Conservation (phyloP, 2,797 vertebrate species). For the Novumbra hubbsi region DNA sequence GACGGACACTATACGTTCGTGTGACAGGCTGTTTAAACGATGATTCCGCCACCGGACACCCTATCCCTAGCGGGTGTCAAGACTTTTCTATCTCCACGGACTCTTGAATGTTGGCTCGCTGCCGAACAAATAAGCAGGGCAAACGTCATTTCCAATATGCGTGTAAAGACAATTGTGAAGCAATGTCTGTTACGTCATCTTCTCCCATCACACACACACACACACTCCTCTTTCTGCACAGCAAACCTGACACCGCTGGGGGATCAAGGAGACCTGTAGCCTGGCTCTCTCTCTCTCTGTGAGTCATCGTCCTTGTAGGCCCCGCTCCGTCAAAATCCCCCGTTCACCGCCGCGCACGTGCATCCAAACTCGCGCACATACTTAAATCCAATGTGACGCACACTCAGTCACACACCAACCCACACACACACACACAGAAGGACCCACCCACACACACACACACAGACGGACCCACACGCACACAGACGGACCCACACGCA, state of each 20-base stretch:
- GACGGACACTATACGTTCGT: background rate
- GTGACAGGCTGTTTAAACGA: background rate
- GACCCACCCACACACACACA: background rate
- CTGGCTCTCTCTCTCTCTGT: constrained; percentile 25
- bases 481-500: background rate
- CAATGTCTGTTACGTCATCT: background rate
- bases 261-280: constrained; percentile 38
- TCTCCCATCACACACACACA: background rate
- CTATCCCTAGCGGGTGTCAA: background rate
- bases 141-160: background rate
- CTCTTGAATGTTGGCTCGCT: background rate
- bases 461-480: background rate
- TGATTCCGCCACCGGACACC: background rate
- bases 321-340: constrained; percentile 29
- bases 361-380: background rate
- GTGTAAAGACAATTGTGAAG: background rate
- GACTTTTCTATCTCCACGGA: background rate
- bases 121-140: background rate
- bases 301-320: constrained; percentile 47
- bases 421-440: background rate
- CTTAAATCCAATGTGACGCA: background rate
- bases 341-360: too few relatives aligned
- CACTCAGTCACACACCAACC: background rate
- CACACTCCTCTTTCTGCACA: constrained; percentile 27
- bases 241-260: constrained; percentile 39